Evolutionary conservation across 2,888 invertebrate genomes (phyloP).

Genomic region (Azorinus chamasolen): DNA sequence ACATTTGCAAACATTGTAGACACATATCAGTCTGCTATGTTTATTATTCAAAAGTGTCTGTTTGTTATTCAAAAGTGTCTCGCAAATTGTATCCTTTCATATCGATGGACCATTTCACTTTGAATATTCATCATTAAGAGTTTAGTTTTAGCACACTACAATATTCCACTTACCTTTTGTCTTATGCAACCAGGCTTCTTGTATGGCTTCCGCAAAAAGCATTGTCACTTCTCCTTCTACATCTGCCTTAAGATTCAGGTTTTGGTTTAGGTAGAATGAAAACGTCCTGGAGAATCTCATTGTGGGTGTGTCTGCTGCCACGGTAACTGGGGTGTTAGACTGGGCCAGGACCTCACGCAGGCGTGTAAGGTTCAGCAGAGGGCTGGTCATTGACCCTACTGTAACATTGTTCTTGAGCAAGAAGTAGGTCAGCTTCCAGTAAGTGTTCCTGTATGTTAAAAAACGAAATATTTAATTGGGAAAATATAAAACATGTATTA

Average conservation of each 20-base stretch:
- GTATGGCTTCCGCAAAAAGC: constrained; percentile 51
- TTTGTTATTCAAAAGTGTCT: no score
- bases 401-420: constrained; percentile 52
- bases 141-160: neutral
- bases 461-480: neutral
- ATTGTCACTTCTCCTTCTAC: constrained; percentile 20
- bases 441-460: constrained; percentile 53
- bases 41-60: no score
- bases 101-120: no score
- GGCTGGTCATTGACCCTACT: constrained; percentile 64
- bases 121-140: no score
- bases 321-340: no score
- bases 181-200: constrained; percentile 55
- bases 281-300: constrained; percentile 38
- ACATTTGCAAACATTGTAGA: no score
- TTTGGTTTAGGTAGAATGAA: constrained; percentile 60
- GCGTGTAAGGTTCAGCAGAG: constrained; percentile 36
- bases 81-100: no score
- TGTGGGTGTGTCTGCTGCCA: neutral
- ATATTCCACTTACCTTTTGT: constrained; percentile 41
- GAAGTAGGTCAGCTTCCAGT: constrained; percentile 68
- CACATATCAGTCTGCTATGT: no score
- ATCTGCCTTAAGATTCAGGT: constrained; percentile 33
- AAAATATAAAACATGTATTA: no score
- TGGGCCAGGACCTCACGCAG: neutral